Base-by-base conservation (phyloP, 2,888 invertebrate genomes). In the Lapara coniferarum region DNA sequence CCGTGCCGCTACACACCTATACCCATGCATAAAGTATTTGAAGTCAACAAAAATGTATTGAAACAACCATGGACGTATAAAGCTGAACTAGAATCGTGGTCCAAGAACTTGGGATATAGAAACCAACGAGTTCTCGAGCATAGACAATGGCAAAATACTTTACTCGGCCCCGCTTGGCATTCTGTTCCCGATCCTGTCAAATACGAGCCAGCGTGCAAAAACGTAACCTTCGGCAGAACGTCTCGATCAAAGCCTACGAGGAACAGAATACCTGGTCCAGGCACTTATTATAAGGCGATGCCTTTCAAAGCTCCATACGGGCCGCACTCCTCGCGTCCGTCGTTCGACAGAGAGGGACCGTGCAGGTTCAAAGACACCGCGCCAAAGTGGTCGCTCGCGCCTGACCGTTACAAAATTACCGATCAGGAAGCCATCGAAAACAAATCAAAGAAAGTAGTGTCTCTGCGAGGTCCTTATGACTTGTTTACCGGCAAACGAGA, bases 401-500 rank as follows among this genome's bases (percentile, higher is more conserved):
- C 90, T 1, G 78, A 92, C 70, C 87, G 92, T n/a, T 93, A 93
- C 74, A 81, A 10, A 1, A 86, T 92, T 30, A 53, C 87, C 8
- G 93, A 93, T 69, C 87, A 86, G 75, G 85, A 88, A 25, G 73
- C 78, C 66, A 89, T 92, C 37, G 90, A 89, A 37, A 77, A 88
- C 71, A 91, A 87, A 78, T 77, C 90, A 1, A 88, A 88, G 2
- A 92, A 89, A 73, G 0, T 90, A 0, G 87, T 92, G 3, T 92
- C 93, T 0, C 73, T 82, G 25, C 81, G 88, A 49, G 92, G 93
- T 0, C 93, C 93, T 0, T 93, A 93, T 72, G 90, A 92, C 66
- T 78, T 93, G 1, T 93, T 92, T 73, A 94, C 95, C 0, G 95
- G 95, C 0, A 87, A 86, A 49, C 85, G 95, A 66, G 94, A 95